Percentiles rank a stretch among this genome's conserved stretches.
Evolutionary conservation across 2,797 vertebrate genomes (phyloP).

Genomic region (Salmo trutta): DNA sequence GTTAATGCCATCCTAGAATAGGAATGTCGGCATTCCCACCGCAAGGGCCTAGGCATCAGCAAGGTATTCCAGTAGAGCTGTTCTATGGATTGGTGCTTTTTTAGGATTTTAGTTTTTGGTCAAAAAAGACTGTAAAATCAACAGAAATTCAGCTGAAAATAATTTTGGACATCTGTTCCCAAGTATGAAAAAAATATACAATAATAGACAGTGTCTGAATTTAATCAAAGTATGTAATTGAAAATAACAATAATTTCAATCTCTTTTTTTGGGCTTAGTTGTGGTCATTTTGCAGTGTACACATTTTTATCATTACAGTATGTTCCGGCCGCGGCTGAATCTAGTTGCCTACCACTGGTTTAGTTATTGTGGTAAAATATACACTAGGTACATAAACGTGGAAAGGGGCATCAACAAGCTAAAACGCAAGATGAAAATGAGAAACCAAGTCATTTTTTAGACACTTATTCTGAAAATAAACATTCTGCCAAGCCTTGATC

Average conservation of each 20-base stretch:
- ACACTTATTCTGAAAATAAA: neutral
- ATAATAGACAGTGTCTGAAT: no score
- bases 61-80: conserved; percentile 42
- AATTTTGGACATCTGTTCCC: no score
- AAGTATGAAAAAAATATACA: no score
- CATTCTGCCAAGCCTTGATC: conserved; percentile 31
- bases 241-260: no score
- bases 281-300: no score
- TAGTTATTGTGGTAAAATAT: conserved; percentile 58
- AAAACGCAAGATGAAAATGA: neutral
- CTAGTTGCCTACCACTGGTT: conserved; percentile 2
- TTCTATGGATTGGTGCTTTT: conserved; percentile 24
- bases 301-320: no score
- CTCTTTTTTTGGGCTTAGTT: no score
- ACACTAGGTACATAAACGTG: conserved; percentile 30
- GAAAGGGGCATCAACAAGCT: neutral
- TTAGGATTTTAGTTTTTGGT: neutral
- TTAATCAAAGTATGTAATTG: no score
- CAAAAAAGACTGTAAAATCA: no score
- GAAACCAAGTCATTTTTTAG: neutral
- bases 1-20: conserved; percentile 58
- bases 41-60: conserved; percentile 42
- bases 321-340: no score
- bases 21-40: conserved; percentile 59
- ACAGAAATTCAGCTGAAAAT: no score